Evolutionary conservation across 1,140 invertebrate species (phyloP).

Genomic region (Calephelis virginiensis): DNA sequence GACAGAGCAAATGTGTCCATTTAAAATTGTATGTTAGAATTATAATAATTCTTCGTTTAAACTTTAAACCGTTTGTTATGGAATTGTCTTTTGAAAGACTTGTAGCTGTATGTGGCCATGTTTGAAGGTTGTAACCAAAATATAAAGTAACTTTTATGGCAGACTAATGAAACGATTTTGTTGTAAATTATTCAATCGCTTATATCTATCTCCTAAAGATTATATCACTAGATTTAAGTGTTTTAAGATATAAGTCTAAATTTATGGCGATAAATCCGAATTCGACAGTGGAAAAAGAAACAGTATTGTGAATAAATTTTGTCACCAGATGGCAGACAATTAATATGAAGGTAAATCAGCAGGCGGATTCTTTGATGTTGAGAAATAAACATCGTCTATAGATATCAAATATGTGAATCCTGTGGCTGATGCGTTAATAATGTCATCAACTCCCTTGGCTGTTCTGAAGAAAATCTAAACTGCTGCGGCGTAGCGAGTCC

Average conservation of each 20-base stretch:
- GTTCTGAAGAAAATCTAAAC: too few species aligned
- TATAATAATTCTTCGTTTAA: slow-evolving; percentile 40
- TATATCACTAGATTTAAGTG: slow-evolving; percentile 14
- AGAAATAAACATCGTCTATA: too few species aligned
- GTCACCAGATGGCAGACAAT: too few species aligned
- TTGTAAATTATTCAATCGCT: slow-evolving; percentile 20
- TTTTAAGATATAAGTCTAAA: background rate
- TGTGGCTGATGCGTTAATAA: too few species aligned
- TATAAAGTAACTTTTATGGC: slow-evolving; percentile 38
- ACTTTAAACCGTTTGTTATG: slow-evolving; percentile 44
- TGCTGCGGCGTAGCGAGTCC: too few species aligned
- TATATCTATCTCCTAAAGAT: background rate
- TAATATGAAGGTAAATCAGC: too few species aligned
- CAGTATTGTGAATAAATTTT: too few species aligned
- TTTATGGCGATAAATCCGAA: background rate
- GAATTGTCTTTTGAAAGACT: slow-evolving; percentile 4
- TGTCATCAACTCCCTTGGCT: too few species aligned
- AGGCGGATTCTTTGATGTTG: too few species aligned
- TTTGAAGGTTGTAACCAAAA: slow-evolving; percentile 34
- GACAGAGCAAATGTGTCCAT: background rate
- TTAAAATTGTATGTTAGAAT: slow-evolving; percentile 29
- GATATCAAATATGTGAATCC: too few species aligned
- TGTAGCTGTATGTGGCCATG: slow-evolving; percentile 39
- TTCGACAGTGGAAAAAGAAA: too few species aligned
- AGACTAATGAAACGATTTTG: slow-evolving; percentile 44